Conservation (phyloP, 2,888 invertebrate species). For the Steromphala cineraria region DNA sequence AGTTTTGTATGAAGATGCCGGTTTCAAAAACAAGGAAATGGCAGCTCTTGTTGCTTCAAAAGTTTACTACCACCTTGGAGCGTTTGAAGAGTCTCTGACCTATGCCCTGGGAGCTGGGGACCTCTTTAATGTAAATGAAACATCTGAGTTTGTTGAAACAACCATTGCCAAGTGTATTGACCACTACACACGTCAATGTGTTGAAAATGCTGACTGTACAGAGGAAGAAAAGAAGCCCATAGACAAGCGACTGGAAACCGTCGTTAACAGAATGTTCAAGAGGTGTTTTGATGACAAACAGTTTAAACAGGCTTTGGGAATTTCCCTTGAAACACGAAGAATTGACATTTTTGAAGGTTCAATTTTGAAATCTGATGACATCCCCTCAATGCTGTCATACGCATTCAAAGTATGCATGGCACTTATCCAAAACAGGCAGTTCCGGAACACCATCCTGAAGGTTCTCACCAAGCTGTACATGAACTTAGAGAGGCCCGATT, state of each 20-base stretch:
- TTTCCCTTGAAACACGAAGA: slow-evolving; percentile 95
- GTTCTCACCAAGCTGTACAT: slow-evolving; percentile 93
- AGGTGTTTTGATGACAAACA: slow-evolving; percentile 95
- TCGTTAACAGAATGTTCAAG: slow-evolving; percentile 98
- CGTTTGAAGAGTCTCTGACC: slow-evolving; percentile 97
- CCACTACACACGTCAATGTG: slow-evolving; percentile 91
- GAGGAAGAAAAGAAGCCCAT: slow-evolving; percentile 78
- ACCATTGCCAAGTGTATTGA: slow-evolving; percentile 98
- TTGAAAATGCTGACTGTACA: slow-evolving; percentile 82
- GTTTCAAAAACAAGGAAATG: slow-evolving; percentile 89
- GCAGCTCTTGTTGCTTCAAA: slow-evolving; percentile 98
- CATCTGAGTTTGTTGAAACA: slow-evolving; percentile 97
- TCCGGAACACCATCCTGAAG: slow-evolving; percentile 91
- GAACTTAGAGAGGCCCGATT: slow-evolving; percentile 92
- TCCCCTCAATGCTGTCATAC: slow-evolving; percentile 92
- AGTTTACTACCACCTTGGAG: slow-evolving; percentile 96
- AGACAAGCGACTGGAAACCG: slow-evolving; percentile 84
- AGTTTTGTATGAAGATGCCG: slow-evolving; percentile 94
- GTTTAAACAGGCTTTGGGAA: slow-evolving; percentile 94
- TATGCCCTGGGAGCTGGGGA: slow-evolving; percentile 97
- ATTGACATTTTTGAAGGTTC: slow-evolving; percentile 97
- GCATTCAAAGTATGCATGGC: slow-evolving; percentile 98
- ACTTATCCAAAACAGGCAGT: slow-evolving; percentile 93
- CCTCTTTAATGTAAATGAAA: slow-evolving; percentile 94
- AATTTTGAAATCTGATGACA: slow-evolving; percentile 93